Base-by-base conservation (phyloP, 2,797 vertebrate species). In the Corythornis leucogaster region DNA sequence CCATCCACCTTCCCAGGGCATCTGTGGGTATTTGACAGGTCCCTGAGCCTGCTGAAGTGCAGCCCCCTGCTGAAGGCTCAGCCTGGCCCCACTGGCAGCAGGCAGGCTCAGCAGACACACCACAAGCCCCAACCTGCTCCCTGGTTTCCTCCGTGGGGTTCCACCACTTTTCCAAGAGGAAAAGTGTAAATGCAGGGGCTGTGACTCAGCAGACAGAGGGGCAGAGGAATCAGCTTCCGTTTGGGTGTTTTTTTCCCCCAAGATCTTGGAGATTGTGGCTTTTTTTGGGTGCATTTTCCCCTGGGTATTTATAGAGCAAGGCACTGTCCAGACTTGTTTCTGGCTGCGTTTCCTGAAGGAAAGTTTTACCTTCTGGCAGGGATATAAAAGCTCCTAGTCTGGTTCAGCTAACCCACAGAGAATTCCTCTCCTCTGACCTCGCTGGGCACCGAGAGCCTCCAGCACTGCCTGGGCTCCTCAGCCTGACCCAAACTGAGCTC, bases 271-370 rank as follows among this genome's bases (percentile, higher is more conserved):
- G 55, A 38, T 17, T 68, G 79, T 14, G 40, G 54, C 78, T 83
- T 12, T 80, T 87, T 69, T 38, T 38, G 38, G 38, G 69, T 28
- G 66, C 31, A 6, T 82, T 78, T 88, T 63, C 48, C 45, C 45
- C 45, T 12, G 33, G 54, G 30, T 94, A 85, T 92, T 93, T 89
- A 70, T 61, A 91, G 68, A 94, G 76, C 42, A 11, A 70, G 50
- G 64, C 0, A 0, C 81, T 80, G 92, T 87, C 79, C 71, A 67
- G 91, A 87, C 94, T 80, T 80, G 75, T 33, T 74, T 75, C 71
- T 19, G 64, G 64, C 79, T 73, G 46, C 51, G 42, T 40, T 59
- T 59, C 24, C 42, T 22, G 57, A 30, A 76, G 70, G 77, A 57
- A 76, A 51, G 42, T 48, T 85, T 82, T 67, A 40, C n/a, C 54